Evolutionary conservation across 2,113 vertebrate species (phyloP).

Genomic region (Canis aureus): DNA sequence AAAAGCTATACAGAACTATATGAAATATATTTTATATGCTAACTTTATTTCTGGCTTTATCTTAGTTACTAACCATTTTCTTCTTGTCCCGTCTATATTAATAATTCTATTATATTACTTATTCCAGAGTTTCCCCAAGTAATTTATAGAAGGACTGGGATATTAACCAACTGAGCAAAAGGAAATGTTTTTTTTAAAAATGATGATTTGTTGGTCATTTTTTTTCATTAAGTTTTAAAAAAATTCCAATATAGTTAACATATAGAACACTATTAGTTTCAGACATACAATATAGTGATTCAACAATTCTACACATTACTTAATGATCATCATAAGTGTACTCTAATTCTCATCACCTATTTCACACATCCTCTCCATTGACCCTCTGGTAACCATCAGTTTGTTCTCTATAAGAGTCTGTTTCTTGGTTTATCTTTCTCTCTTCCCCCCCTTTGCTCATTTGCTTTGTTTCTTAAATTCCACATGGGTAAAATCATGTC

Average conservation of each 20-base stretch:
- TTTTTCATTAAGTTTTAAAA: background rate
- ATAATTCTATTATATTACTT: background rate
- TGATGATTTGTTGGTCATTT: background rate
- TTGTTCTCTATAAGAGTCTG: background rate
- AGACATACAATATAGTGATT: background rate
- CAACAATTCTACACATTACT: background rate
- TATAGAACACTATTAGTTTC: background rate
- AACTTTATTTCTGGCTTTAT: background rate
- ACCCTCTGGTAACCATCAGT: background rate
- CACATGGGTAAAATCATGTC: background rate
- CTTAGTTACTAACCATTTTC: conserved; percentile 2
- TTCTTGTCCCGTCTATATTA: background rate
- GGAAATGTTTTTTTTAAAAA: background rate
- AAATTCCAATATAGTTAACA: background rate
- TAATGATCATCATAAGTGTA: background rate
- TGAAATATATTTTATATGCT: background rate
- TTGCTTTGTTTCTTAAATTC: background rate
- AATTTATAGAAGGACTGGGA: background rate
- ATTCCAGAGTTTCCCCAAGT: background rate
- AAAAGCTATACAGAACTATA: background rate
- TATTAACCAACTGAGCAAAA: background rate
- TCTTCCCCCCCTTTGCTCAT: background rate
- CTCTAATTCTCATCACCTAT: background rate
- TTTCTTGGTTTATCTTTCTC: background rate
- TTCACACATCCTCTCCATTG: background rate